Evolutionary conservation across 2,888 invertebrate genomes (phyloP).

Genomic region (Heliconius charithonia): DNA sequence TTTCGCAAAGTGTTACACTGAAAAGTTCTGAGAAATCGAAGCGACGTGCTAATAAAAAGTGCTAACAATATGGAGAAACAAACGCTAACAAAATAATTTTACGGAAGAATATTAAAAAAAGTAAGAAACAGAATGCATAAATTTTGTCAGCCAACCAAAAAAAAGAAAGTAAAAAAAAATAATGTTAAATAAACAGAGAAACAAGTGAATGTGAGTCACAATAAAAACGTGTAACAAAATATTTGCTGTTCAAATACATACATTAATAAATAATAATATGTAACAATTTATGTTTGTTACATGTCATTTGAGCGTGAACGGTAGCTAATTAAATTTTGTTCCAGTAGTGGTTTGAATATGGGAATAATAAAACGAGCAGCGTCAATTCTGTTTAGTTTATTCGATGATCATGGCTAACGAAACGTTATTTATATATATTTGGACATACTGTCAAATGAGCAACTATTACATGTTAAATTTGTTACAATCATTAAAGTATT

Average conservation of each 20-base stretch:
- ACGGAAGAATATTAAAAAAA: background rate
- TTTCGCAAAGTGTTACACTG: background rate
- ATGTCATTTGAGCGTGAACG: background rate
- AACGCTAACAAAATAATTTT: background rate
- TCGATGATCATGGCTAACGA: too few species aligned
- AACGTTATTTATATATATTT: too few species aligned
- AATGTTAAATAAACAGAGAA: background rate
- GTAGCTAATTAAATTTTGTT: conserved; percentile 21
- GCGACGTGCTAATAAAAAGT: background rate
- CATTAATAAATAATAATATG: background rate
- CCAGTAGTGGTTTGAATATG: too few species aligned
- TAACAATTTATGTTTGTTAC: conserved; percentile 2
- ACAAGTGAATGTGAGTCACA: background rate
- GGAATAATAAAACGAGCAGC: too few species aligned
- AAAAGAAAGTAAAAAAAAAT: background rate
- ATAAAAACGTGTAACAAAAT: conserved; percentile 8
- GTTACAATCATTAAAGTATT: too few species aligned
- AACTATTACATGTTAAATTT: too few species aligned
- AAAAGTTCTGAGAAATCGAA: background rate
- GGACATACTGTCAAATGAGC: too few species aligned
- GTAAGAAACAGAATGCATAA: background rate
- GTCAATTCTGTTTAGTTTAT: too few species aligned
- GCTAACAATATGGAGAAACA: background rate
- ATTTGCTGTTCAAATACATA: conserved; percentile 1
- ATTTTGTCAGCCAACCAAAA: conserved; percentile 1